phyloP scores from a whole-genome alignment of 2,888 invertebrate species.

The Thymelicus sylvestris region DNA sequence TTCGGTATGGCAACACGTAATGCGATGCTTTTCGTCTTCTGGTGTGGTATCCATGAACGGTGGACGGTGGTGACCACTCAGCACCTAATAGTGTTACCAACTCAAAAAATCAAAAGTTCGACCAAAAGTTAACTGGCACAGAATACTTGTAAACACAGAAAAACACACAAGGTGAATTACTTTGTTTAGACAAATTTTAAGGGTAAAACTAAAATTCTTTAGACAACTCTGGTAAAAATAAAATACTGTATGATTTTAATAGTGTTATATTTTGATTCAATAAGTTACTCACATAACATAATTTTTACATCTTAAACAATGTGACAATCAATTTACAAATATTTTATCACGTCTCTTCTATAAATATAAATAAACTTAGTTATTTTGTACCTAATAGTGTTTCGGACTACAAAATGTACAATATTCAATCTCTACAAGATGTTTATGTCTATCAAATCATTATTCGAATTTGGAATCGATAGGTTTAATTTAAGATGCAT shows the following conservation, averaged over 20 bases:
- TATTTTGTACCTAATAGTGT: conserved; percentile 78
- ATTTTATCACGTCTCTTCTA: conserved; percentile 64
- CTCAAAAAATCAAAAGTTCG: too few species aligned
- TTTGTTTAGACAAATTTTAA: too few species aligned
- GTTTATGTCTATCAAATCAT: conserved; percentile 40
- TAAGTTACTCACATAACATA: conserved; percentile 82
- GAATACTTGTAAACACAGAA: too few species aligned
- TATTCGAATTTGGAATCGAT: background rate
- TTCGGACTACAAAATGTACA: conserved; percentile 51
- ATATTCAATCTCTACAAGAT: conserved; percentile 15
- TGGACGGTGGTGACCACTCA: too few species aligned
- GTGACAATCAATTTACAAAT: conserved; percentile 78
- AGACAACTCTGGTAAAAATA: conserved; percentile 10
- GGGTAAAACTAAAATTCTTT: too few species aligned
- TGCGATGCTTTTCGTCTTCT: too few species aligned
- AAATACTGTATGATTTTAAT: conserved; percentile 54
- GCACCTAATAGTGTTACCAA: too few species aligned
- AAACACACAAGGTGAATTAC: too few species aligned
- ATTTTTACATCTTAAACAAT: conserved; percentile 77
- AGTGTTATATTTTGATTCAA: conserved; percentile 83
- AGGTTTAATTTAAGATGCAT: conserved; percentile 6
- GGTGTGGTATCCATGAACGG: too few species aligned
- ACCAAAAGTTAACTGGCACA: too few species aligned
- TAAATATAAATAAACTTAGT: conserved; percentile 72
- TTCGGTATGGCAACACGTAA: too few species aligned